A percentile compares a stretch with the other conserved stretches of the same genome.
Evolutionary conservation across 2,113 vertebrate species (phyloP).

Genomic region (Rhipidura dahli): DNA sequence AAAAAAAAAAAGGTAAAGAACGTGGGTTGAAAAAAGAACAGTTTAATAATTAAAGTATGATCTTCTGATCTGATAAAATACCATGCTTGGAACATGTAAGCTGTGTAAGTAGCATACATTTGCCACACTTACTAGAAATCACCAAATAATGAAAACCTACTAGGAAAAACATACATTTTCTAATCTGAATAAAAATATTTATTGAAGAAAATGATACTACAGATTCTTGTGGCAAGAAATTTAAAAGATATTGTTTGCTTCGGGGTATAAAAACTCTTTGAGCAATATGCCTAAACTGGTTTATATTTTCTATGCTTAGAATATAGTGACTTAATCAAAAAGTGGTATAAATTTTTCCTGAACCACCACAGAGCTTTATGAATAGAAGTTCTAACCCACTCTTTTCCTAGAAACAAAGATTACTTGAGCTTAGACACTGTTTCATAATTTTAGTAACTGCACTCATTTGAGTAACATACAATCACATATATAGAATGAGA

Average conservation of each 20-base stretch:
- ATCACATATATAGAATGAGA: neutral
- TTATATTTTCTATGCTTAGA: neutral
- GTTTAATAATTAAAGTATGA: neutral
- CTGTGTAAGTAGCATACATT: neutral
- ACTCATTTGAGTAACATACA: accelerated
- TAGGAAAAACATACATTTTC: neutral
- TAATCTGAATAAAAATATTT: neutral
- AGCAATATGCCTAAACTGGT: neutral
- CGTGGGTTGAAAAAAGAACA: neutral
- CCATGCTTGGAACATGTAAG: neutral
- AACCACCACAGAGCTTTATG: neutral
- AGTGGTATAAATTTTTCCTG: neutral
- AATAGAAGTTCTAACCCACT: neutral
- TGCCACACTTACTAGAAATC: neutral
- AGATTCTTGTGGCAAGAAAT: neutral
- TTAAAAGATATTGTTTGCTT: neutral
- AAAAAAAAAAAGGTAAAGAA: neutral
- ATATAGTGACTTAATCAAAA: neutral
- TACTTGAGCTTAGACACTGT: neutral
- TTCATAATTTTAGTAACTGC: neutral
- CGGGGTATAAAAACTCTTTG: neutral
- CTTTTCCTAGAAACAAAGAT: neutral
- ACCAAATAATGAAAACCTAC: neutral
- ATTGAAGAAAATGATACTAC: neutral
- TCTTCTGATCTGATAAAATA: neutral